Evolutionary conservation across 2,888 invertebrate species (phyloP), one percentile per base, ranked within the genome.

Genomic region (Diplolepis rosae): DNA sequence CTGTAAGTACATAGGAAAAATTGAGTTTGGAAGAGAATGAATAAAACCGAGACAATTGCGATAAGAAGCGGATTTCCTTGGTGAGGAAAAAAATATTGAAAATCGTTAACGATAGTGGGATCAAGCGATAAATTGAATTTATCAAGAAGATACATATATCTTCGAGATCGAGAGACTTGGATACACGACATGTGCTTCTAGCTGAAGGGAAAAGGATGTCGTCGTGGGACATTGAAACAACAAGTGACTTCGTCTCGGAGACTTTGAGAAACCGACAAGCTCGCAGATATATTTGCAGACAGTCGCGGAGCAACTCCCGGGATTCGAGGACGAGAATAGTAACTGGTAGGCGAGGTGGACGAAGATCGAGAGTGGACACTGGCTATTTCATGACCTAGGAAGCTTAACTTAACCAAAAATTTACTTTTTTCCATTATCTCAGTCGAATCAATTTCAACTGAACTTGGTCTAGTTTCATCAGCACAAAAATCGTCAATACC

Each of bases 321-420:
- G 87, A 85, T 83, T 82, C 76, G 76, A 79, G 75, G 83, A 87
- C 88, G 79, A 87, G 86, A 88, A 88, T 88, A 88, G 88, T 86
- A 87, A 83, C 87, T 82, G 85, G 84, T 85, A 81, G 81, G 77
- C 79, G 81, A 80, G 81, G 79, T 80, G 76, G 79, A 81, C 77
- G 78, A 78, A 79, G 77, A 79, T 74, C 76, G 75, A 73, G 74
- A 77, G 81, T 78, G 50, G 81, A 80, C 81, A 61, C 56, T 61
- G 7, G 56, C 35, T 39, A 56, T 32, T 39, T 61, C 35, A 5
- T 61, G 39, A 61, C 39, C 56, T 39, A 61, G 56, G 56, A 22
- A 45, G 30, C 52, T n/a, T 27, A 28, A 7, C 22, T 28, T 56
- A 35, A 67, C 22, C 52, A 13, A 52, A 24, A 45, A 54, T 22